phyloP scores from a whole-genome alignment of 2,113 vertebrate species.

The Emydocephalus ijimae region DNA sequence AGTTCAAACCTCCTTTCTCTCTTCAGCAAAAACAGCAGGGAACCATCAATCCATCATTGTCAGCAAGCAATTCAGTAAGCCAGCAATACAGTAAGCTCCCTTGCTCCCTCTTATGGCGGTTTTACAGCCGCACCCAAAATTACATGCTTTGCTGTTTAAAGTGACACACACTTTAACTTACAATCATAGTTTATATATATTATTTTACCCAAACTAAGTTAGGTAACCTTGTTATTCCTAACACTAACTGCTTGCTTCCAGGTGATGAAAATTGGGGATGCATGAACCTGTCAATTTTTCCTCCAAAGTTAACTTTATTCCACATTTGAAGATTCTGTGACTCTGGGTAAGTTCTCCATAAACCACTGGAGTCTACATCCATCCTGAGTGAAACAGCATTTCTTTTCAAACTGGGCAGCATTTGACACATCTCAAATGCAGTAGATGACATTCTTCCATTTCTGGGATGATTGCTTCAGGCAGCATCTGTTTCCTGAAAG shows the following conservation, averaged over 20 bases:
- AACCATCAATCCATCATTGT: too few relatives aligned
- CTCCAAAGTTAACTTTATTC: neutral
- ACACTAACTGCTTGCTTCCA: neutral
- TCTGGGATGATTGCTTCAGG: neutral
- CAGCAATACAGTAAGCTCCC: too few relatives aligned
- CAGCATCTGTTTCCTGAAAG: neutral
- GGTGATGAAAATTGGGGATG: neutral
- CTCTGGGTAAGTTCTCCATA: neutral
- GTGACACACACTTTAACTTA: too few relatives aligned
- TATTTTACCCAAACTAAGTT: too few relatives aligned
- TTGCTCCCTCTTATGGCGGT: too few relatives aligned
- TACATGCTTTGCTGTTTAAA: too few relatives aligned
- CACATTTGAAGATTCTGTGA: neutral
- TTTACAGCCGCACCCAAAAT: too few relatives aligned
- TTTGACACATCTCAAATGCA: neutral
- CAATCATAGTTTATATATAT: too few relatives aligned
- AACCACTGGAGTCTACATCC: neutral
- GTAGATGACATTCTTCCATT: neutral
- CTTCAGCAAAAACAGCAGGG: too few relatives aligned
- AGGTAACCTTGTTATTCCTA: too few relatives aligned
- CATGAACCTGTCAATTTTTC: neutral
- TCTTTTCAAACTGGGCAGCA: neutral
- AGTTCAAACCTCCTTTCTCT: too few relatives aligned
- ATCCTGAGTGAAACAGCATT: neutral
- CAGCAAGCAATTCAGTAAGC: too few relatives aligned